Evolutionary conservation across 1,140 invertebrate genomes (phyloP).

Genomic region (Eriocheir sinensis): DNA sequence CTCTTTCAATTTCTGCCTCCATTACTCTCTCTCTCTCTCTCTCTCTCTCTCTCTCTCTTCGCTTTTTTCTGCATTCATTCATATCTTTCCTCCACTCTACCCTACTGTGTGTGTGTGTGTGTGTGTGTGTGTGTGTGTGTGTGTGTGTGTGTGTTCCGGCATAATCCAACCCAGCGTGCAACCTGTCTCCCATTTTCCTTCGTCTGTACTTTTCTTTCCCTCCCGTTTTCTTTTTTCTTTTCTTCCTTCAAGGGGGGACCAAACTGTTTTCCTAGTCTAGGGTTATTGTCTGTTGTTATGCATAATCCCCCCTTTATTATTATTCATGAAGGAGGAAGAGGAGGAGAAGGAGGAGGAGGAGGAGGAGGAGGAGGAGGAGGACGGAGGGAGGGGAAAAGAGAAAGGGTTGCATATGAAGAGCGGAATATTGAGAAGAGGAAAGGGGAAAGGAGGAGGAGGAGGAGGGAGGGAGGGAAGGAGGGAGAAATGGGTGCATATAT

Average conservation of each 20-base stretch:
- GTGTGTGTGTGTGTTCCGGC: too few species aligned
- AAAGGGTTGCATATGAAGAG: conserved; percentile 26
- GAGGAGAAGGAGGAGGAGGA: neutral
- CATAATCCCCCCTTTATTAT: neutral
- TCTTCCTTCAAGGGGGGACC: neutral
- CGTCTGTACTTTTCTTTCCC: neutral
- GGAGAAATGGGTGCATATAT: neutral
- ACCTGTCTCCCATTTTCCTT: too few species aligned
- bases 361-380: neutral
- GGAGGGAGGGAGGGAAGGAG: too few species aligned
- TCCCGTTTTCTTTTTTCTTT: neutral
- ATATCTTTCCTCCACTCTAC: too few species aligned
- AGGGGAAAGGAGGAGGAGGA: conserved; percentile 10
- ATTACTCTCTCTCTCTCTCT: conserved; percentile 9
- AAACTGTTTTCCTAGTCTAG: neutral
- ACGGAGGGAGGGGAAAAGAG: conserved; percentile 28
- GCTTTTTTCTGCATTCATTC: too few species aligned
- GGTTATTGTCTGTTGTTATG: neutral
- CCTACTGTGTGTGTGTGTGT: too few species aligned
- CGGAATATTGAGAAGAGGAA: conserved; percentile 11
- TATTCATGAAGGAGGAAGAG: neutral
- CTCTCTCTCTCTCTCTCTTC: neutral
- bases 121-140: too few species aligned
- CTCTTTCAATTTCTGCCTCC: too few species aligned
- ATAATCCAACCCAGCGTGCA: too few species aligned